Percentiles rank a stretch among this genome's conserved stretches.
Evolutionary conservation across 1,140 invertebrate species (phyloP).

Genomic region (Aphidius gifuensis): DNA sequence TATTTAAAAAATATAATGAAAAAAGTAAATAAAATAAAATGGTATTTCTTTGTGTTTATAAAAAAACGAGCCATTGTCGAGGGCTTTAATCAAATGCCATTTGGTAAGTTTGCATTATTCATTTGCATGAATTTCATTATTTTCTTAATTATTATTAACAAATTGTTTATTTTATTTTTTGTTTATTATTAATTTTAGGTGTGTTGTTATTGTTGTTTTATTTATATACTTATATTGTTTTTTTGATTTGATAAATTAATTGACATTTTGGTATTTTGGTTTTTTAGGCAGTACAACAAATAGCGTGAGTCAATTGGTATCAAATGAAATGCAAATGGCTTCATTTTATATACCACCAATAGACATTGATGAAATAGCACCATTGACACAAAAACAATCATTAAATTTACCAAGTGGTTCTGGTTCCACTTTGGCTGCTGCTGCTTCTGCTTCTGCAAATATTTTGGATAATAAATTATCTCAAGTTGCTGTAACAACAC

Average conservation of each 20-base stretch:
- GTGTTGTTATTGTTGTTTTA: background rate
- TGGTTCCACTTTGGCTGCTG: slow-evolving; percentile 27
- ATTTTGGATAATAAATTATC: slow-evolving; percentile 29
- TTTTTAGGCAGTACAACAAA: slow-evolving; percentile 63
- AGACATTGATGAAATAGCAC: slow-evolving; percentile 51
- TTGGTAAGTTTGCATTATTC: slow-evolving; percentile 42
- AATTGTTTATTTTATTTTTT: background rate
- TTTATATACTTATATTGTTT: background rate
- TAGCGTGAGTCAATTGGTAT: slow-evolving; percentile 63
- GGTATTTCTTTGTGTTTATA: slow-evolving; percentile 47
- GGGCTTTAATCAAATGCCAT: slow-evolving; percentile 41
- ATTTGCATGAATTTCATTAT: slow-evolving; percentile 31
- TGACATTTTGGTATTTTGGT: slow-evolving; percentile 18
- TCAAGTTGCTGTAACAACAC: slow-evolving; percentile 43
- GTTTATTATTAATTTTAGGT: slow-evolving; percentile 2
- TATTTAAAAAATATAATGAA: slow-evolving; percentile 1
- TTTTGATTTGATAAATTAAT: slow-evolving; percentile 14
- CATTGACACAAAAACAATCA: slow-evolving; percentile 43
- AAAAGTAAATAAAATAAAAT: slow-evolving; percentile 26
- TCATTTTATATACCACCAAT: slow-evolving; percentile 54
- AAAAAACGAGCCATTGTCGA: slow-evolving; percentile 46
- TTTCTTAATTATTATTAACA: slow-evolving; percentile 27
- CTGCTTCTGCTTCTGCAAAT: too few species aligned
- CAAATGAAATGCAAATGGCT: slow-evolving; percentile 62
- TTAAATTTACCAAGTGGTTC: slow-evolving; percentile 42